These are phyloP conservation scores for Epinephelus coioides DNA, from an alignment of 2,797 vertebrate species.

Conservation along the genomic window DNA sequence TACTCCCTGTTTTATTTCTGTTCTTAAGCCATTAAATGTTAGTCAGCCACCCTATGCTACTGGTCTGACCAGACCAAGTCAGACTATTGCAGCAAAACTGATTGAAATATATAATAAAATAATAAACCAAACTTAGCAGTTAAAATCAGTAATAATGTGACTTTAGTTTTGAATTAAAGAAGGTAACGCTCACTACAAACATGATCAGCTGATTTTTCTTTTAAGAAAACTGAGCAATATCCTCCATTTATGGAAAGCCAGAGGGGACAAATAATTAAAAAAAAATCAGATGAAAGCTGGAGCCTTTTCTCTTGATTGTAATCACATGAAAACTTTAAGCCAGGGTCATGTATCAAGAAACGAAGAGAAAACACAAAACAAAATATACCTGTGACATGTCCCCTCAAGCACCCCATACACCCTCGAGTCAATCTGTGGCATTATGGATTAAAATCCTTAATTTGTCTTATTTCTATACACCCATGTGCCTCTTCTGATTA, in stretches of 20 bases:
- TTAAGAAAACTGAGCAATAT: background rate
- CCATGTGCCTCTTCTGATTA: background rate
- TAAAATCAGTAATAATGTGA: background rate
- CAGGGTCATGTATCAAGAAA: background rate
- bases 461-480: background rate
- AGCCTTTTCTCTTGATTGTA: background rate
- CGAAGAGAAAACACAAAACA: background rate
- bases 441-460: conserved; percentile 4
- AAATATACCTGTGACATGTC: background rate
- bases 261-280: background rate
- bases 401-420: background rate
- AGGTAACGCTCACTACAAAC: background rate
- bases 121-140: background rate
- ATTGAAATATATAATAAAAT: no score
- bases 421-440: background rate
- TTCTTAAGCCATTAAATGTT: no score
- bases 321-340: background rate
- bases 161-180: background rate
- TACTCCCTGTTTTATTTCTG: no score
- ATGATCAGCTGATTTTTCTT: background rate
- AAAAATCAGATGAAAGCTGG: background rate
- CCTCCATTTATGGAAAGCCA: background rate
- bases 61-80: no score
- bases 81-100: background rate
- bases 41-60: no score